Percentiles rank a stretch among this genome's conserved stretches.
phyloP scores from a whole-genome alignment of 2,888 invertebrate species.

The Marasmarcha lunaedactyla region DNA sequence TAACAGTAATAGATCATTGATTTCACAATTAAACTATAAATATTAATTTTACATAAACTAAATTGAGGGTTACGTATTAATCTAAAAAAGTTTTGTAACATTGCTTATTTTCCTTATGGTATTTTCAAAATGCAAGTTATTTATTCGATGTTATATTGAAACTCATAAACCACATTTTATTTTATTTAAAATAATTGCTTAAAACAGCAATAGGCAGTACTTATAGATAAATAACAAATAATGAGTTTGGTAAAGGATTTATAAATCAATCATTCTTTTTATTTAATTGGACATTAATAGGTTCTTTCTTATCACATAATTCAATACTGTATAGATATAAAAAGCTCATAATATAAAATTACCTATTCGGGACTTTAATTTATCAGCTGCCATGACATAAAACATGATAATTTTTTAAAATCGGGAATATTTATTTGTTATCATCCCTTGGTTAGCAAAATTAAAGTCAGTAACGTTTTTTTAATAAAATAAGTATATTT shows the following conservation, averaged over 20 bases:
- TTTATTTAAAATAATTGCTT: conserved; percentile 36
- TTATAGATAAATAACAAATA: conserved; percentile 6
- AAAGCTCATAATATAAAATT: conserved; percentile 52
- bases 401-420: not conserved
- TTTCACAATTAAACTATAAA: conserved; percentile 19
- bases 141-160: conserved; percentile 33
- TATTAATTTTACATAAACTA: conserved; percentile 8
- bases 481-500: conserved; percentile 7
- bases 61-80: conserved; percentile 11
- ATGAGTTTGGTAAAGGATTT: conserved; percentile 13
- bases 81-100: too few species aligned
- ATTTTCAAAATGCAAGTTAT: too few species aligned
- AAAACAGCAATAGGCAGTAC: conserved; percentile 47
- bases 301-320: conserved; percentile 25
- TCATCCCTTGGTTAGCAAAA: not conserved
- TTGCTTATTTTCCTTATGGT: too few species aligned
- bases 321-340: conserved; percentile 45
- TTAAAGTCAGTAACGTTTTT: conserved; percentile 1
- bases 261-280: conserved; percentile 15
- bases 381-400: conserved; percentile 16
- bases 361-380: conserved; percentile 27
- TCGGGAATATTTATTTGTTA: not conserved
- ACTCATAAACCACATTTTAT: conserved; percentile 11
- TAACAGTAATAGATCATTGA: conserved; percentile 22
- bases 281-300: conserved; percentile 1